These are phyloP conservation scores for Pygoscelis antarcticus DNA, from an alignment of 2,113 vertebrate genomes.

Conservation along the genomic window DNA sequence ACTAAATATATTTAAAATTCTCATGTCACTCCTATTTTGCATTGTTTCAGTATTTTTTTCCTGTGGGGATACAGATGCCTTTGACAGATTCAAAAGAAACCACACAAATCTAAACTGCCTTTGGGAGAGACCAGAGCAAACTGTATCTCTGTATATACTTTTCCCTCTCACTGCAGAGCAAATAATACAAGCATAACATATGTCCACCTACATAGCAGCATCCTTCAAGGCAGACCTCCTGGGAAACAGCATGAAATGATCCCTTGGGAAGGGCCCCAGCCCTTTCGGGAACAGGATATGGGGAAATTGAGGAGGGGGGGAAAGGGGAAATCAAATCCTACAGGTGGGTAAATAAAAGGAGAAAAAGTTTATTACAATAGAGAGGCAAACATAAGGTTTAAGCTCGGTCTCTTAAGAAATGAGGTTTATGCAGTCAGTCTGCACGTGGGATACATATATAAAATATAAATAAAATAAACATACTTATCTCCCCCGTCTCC, in stretches of 20 bases:
- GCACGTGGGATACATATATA: constrained; percentile 57
- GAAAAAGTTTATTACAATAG: constrained; percentile 52
- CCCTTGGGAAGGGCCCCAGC: constrained; percentile 23
- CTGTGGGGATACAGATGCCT: background rate
- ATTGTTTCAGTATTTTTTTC: background rate
- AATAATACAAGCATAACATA: background rate
- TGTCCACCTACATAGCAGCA: background rate
- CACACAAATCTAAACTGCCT: background rate
- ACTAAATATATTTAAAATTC: background rate
- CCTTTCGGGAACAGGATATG: constrained; percentile 59
- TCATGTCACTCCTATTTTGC: background rate
- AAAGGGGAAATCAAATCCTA: constrained; percentile 58
- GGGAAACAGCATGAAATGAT: constrained; percentile 6
- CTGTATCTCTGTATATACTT: no score
- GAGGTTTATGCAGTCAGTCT: constrained; percentile 26
- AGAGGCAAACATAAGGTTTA: constrained; percentile 32
- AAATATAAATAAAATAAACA: constrained; percentile 68
- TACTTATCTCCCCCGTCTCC: constrained; percentile 42
- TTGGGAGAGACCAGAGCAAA: background rate
- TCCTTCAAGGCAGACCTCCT: background rate
- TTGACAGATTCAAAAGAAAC: background rate
- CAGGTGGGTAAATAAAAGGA: constrained; percentile 67
- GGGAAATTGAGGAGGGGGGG: constrained; percentile 8
- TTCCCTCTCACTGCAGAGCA: background rate
- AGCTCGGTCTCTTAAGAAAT: constrained; percentile 28